Base-by-base conservation (phyloP, 2,888 invertebrate genomes). In the Agapostemon virescens region DNA sequence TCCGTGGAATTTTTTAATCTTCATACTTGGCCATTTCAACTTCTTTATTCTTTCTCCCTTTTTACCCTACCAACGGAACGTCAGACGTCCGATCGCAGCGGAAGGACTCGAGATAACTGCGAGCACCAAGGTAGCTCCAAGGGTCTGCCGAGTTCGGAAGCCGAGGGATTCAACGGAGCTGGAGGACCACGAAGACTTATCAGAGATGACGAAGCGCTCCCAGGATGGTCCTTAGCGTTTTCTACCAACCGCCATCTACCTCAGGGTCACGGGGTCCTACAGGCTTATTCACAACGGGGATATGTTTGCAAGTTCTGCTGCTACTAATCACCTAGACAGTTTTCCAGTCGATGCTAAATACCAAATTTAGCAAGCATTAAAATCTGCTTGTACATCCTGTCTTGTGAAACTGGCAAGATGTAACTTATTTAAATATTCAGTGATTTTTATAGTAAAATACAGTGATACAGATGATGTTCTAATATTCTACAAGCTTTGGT, bases 141-240 rank as follows among this genome's bases (percentile, higher is more conserved):
- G 83, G 82, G 82, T 77, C 68, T 83, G 80, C 69, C 55, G 77
- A 79, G 82, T 71, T 78, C 66, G 77, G 80, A 84, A 84, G 82
- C 84, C 82, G 55, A 75, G 87, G 85, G 85, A 85, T 83, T 84
- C 84, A 23, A 64, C 74, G 83, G 67, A 66, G 76, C 78, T 76
- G 74, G 74, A 83, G 87, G 82, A 86, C 87, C 88, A 73, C 77
- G 72, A 88, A 86, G 90, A 91, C 87, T 91, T 91, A 91, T 91
- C 91, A 90, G 90, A 90, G 88, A 91, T 92, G 91, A 92, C 90
- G 88, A 90, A 91, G 89, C 88, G 87, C 86, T 91, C 91, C 91
- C 91, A 87, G 81, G 91, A 86, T 87, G 87, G 88, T 90, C 89
- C 90, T 91, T 90, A 90, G 86, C 88, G 85, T 88, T 90, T 88